Percentiles rank a stretch among this genome's conserved stretches.
phyloP scores from a whole-genome alignment of 2,888 invertebrate genomes.

The Eucera pruinosa region DNA sequence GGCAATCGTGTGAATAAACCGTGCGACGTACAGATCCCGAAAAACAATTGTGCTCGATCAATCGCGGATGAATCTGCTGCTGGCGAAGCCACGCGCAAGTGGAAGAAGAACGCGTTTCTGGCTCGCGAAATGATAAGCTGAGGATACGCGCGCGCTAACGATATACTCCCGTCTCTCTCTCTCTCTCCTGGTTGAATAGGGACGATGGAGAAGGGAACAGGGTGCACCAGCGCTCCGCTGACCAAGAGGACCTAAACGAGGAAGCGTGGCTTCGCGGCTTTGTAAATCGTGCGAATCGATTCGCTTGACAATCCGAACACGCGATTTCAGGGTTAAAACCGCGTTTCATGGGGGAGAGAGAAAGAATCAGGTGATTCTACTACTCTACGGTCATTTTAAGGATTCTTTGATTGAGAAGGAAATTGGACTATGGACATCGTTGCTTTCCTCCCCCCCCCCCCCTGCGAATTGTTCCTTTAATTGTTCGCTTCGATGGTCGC shows the following conservation, averaged over 20 bases:
- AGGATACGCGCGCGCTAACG: conserved; percentile 32
- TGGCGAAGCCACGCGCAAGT: no score
- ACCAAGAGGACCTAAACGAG: not conserved
- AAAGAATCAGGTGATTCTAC: conserved; percentile 53
- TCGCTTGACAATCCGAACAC: conserved; percentile 27
- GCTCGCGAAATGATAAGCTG: no score
- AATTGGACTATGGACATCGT: no score
- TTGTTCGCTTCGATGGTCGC: no score
- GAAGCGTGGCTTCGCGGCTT: conserved; percentile 25
- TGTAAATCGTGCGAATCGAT: conserved; percentile 56
- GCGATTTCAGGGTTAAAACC: conserved; percentile 24
- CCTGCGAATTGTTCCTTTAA: no score
- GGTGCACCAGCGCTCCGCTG: conserved; percentile 24
- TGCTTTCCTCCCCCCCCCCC: no score
- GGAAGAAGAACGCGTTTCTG: conserved; percentile 14
- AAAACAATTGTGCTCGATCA: not conserved
- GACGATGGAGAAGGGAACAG: conserved; percentile 29
- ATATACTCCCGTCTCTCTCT: not conserved
- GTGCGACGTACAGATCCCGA: not conserved
- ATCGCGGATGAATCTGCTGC: conserved; percentile 19
- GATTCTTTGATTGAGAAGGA: no score
- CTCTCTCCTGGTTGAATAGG: conserved; percentile 8
- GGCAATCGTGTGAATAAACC: conserved; percentile 9
- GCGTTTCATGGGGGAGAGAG: conserved; percentile 19
- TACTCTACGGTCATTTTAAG: no score